A percentile compares a stretch with the other conserved stretches of the same genome.
phyloP scores from a whole-genome alignment of 2,113 vertebrate species.

The Ceyx margarethae region DNA sequence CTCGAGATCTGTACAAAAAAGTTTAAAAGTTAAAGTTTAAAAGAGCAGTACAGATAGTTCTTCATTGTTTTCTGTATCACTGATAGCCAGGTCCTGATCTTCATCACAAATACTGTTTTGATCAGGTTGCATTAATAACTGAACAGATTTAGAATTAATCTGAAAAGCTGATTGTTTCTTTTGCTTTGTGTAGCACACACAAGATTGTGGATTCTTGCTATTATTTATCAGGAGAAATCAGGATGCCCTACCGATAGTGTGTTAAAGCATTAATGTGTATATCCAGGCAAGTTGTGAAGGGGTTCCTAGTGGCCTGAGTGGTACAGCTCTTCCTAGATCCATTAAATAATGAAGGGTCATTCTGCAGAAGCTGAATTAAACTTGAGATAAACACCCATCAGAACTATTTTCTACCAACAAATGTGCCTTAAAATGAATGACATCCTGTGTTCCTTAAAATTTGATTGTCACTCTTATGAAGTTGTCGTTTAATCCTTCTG shows the following conservation, averaged over 20 bases:
- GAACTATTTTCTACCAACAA: not conserved
- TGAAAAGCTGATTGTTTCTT: not conserved
- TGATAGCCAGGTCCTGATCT: fast-evolving
- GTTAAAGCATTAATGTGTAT: not conserved
- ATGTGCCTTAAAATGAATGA: too few species aligned
- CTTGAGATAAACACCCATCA: not conserved
- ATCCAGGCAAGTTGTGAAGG: not conserved
- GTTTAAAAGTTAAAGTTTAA: not conserved
- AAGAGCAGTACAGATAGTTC: not conserved
- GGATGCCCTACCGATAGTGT: not conserved
- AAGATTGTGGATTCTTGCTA: not conserved
- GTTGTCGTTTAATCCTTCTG: not conserved
- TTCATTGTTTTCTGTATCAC: not conserved
- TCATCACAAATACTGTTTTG: not conserved
- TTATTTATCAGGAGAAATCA: not conserved
- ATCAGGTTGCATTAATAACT: not conserved
- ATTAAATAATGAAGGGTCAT: not conserved
- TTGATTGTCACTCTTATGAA: not conserved
- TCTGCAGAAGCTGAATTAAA: not conserved
- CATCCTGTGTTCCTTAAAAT: too few species aligned
- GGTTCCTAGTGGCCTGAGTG: not conserved
- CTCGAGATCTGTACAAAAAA: not conserved
- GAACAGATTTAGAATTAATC: not conserved
- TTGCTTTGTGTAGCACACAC: not conserved
- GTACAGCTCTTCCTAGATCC: not conserved